Conservation (phyloP, 2,113 vertebrate species). For the Colossoma macropomum region DNA sequence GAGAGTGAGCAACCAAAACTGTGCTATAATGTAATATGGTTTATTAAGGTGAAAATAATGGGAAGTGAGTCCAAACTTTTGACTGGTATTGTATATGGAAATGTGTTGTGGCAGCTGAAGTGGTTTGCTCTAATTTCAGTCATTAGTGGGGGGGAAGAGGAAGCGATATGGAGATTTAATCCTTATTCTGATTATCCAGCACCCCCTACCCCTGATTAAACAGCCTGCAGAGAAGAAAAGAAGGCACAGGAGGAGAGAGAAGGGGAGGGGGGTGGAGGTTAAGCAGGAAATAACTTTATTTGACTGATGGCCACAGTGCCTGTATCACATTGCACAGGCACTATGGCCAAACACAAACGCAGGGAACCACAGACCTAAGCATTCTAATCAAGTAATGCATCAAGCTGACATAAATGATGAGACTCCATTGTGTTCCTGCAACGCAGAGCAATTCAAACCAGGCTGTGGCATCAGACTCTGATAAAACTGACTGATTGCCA, state of each 20-base stretch:
- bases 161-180: slow-evolving; percentile 30
- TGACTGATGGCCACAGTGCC: slow-evolving; percentile 27
- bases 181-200: slow-evolving; percentile 24
- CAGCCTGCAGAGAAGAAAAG: background rate
- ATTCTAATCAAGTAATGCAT: slow-evolving; percentile 23
- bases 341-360: slow-evolving; percentile 25
- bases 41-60: background rate
- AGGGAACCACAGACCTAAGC: slow-evolving; percentile 20
- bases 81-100: background rate
- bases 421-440: background rate
- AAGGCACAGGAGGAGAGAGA: slow-evolving; percentile 19
- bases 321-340: slow-evolving; percentile 11
- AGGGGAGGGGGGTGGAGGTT: background rate
- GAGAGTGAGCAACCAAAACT: background rate
- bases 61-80: background rate
- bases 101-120: background rate
- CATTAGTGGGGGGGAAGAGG: slow-evolving; percentile 8
- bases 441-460: background rate
- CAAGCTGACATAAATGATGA: slow-evolving; percentile 18
- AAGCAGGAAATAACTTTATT: slow-evolving; percentile 16
- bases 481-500: slow-evolving; percentile 1
- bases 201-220: slow-evolving; percentile 8
- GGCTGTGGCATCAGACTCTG: background rate
- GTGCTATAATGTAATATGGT: too few relatives aligned
- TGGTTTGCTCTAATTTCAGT: slow-evolving; percentile 15